phyloP scores from a whole-genome alignment of 2,888 invertebrate genomes.

The Cheilosia urbana region DNA sequence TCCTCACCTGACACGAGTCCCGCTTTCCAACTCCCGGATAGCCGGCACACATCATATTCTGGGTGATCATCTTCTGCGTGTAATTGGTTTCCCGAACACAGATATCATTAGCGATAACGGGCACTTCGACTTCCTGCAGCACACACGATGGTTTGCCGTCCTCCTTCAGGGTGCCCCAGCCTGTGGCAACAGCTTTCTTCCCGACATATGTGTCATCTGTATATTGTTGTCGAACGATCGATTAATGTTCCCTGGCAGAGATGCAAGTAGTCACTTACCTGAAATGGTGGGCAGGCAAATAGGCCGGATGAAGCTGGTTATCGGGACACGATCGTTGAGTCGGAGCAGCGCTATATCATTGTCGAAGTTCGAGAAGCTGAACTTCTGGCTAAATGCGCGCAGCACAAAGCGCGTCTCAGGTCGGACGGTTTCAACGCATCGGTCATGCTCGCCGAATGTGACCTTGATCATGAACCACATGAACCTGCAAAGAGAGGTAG shows the following conservation, averaged over 20 bases:
- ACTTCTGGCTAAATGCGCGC: constrained; percentile 90
- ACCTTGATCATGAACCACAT: constrained; percentile 97
- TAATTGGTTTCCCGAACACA: constrained; percentile 91
- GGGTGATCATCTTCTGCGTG: constrained; percentile 92
- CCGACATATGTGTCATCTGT: constrained; percentile 89
- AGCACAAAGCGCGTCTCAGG: constrained; percentile 92
- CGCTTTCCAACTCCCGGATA: constrained; percentile 89
- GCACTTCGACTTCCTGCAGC: constrained; percentile 93
- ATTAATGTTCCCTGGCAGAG: not conserved
- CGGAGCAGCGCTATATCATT: constrained; percentile 93
- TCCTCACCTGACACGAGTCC: constrained; percentile 93
- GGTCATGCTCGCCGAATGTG: constrained; percentile 94
- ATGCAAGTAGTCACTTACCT: constrained; percentile 84
- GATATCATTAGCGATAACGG: constrained; percentile 86
- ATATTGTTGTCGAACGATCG: constrained; percentile 23
- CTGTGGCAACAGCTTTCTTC: constrained; percentile 89
- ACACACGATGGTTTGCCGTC: constrained; percentile 93
- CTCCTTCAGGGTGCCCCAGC: constrained; percentile 95
- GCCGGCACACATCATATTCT: constrained; percentile 95
- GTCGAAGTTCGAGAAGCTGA: constrained; percentile 93
- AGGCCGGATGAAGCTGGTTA: constrained; percentile 91
- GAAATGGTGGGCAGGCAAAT: constrained; percentile 90
- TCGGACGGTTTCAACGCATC: constrained; percentile 89
- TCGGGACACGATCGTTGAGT: constrained; percentile 91
- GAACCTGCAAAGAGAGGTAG: constrained; percentile 87